phyloP scores from a whole-genome alignment of 2,113 vertebrate genomes.

The Odobenus rosmarus region DNA sequence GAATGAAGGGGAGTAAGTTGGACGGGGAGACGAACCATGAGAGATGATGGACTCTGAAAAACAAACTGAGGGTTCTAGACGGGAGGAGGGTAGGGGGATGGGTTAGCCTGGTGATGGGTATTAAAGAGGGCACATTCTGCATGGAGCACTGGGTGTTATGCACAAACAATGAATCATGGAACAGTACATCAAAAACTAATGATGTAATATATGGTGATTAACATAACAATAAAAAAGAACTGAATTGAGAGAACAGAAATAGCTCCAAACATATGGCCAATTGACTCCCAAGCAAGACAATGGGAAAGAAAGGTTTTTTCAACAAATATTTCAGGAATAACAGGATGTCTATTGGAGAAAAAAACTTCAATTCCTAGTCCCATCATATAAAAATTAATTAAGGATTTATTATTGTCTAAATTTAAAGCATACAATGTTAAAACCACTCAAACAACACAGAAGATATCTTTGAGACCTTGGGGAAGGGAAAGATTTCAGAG shows the following conservation, averaged over 20 bases:
- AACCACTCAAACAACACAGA: not conserved
- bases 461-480: not conserved
- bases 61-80: too few relatives aligned
- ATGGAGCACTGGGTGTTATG: too few relatives aligned
- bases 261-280: not conserved
- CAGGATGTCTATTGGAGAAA: not conserved
- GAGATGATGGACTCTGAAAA: too few relatives aligned
- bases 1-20: too few relatives aligned
- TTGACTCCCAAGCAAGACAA: not conserved
- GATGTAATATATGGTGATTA: too few relatives aligned
- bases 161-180: too few relatives aligned
- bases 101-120: too few relatives aligned
- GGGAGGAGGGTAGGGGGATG: too few relatives aligned
- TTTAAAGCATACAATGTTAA: not conserved
- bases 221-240: too few relatives aligned
- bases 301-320: not conserved
- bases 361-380: not conserved
- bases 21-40: too few relatives aligned
- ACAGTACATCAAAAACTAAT: too few relatives aligned
- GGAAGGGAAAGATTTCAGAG: not conserved
- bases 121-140: too few relatives aligned
- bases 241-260: not conserved
- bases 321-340: not conserved
- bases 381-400: not conserved
- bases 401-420: not conserved